Evolutionary conservation across 2,797 vertebrate species (phyloP).

Genomic region (Sarcoramphus papa): DNA sequence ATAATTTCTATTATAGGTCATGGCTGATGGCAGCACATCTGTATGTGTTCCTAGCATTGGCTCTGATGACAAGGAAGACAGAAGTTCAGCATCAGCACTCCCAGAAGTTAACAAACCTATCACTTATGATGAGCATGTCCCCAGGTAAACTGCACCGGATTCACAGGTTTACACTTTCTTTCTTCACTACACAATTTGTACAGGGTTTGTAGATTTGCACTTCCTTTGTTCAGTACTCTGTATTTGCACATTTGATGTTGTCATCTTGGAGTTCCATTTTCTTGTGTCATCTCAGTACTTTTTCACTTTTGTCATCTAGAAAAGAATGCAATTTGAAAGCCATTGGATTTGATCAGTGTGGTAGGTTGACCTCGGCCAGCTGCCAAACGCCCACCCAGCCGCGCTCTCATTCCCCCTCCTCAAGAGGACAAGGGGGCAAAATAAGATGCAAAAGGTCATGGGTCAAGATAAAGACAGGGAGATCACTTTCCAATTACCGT

Average conservation of each 20-base stretch:
- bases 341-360: neutral
- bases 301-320: neutral
- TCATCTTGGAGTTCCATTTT: neutral
- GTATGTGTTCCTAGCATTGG: constrained; percentile 43
- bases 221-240: neutral
- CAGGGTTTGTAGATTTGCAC: neutral
- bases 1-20: constrained; percentile 74
- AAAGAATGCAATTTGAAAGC: neutral
- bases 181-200: neutral
- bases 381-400: neutral
- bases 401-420: neutral
- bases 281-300: neutral
- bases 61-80: neutral
- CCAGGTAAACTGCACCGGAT: constrained; percentile 75
- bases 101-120: constrained; percentile 3
- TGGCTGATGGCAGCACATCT: constrained; percentile 80
- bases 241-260: neutral
- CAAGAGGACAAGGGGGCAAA: neutral
- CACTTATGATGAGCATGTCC: constrained; percentile 72
- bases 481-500: neutral
- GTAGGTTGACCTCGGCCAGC: neutral
- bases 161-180: neutral
- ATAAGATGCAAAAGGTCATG: neutral
- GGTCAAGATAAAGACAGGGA: neutral
- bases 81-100: neutral